These are phyloP conservation scores for Stenodema calcarata DNA, from an alignment of 2,888 invertebrate species.

Conservation along the genomic window DNA sequence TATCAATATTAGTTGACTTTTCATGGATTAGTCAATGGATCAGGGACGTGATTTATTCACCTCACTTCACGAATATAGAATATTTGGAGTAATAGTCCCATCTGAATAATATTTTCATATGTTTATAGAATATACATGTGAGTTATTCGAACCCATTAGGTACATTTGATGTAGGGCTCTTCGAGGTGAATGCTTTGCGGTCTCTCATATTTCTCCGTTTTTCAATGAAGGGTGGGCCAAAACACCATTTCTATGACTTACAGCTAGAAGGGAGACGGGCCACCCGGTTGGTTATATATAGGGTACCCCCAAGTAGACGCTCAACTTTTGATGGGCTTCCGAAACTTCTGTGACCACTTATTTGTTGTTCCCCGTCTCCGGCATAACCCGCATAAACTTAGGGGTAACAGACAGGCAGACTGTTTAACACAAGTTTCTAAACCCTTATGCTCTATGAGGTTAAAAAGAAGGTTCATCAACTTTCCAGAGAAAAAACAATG, in stretches of 20 bases:
- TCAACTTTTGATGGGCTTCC: conserved; percentile 20
- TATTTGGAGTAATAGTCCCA: too few species aligned
- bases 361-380: conserved; percentile 19
- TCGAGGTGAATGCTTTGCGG: background rate
- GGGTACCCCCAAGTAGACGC: background rate
- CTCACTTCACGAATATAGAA: too few species aligned
- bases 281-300: background rate
- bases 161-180: too few species aligned
- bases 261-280: background rate
- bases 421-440: conserved; percentile 7
- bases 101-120: too few species aligned
- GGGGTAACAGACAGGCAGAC: conserved; percentile 5
- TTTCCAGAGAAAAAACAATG: background rate
- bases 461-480: conserved; percentile 11
- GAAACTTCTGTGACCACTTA: conserved; percentile 16
- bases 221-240: background rate
- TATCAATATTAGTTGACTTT: too few species aligned
- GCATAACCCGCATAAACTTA: conserved; percentile 5
- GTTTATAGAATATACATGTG: too few species aligned
- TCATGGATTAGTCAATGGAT: too few species aligned
- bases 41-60: too few species aligned
- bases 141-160: too few species aligned
- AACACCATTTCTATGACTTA: background rate
- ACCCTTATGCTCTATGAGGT: background rate
- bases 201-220: background rate